phyloP scores from a whole-genome alignment of 2,797 vertebrate species.

The Rhynchonycteris naso region DNA sequence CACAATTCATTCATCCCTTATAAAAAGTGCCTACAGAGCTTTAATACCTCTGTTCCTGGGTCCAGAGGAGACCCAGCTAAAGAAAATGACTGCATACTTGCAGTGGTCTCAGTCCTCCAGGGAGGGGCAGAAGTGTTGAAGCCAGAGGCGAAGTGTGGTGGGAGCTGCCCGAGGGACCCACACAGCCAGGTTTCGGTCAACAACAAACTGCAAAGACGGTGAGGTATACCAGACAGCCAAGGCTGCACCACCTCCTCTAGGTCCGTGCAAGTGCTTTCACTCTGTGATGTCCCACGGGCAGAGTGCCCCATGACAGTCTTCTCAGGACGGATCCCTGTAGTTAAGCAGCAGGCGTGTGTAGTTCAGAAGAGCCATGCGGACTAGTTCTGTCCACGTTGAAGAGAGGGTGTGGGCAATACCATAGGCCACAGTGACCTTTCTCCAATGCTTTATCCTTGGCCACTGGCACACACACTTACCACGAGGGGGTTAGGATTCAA shows the following conservation, averaged over 20 bases:
- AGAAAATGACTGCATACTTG: neutral
- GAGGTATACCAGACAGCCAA: neutral
- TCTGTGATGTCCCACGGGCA: too few species aligned
- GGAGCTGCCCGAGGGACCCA: fast-evolving
- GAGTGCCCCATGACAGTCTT: fast-evolving
- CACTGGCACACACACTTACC: neutral
- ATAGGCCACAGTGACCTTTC: too few species aligned
- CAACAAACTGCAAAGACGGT: fast-evolving
- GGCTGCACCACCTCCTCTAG: too few species aligned
- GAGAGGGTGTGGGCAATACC: neutral
- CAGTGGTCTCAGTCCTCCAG: neutral
- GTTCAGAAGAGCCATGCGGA: neutral
- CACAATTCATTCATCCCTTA: neutral
- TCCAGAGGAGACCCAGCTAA: neutral
- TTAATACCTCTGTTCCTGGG: neutral
- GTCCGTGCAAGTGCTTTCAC: too few species aligned
- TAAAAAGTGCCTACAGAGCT: neutral
- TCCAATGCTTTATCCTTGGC: neutral
- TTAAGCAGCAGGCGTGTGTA: fast-evolving
- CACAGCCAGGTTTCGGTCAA: fast-evolving
- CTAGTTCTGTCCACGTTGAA: neutral
- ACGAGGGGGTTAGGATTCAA: neutral
- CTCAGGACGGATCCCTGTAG: neutral
- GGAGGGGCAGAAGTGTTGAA: neutral
- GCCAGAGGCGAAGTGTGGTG: fast-evolving